A percentile compares a stretch with the other conserved stretches of the same genome.
Conservation (phyloP, 1,140 invertebrate genomes). For the Drosophila tropicalis region DNA sequence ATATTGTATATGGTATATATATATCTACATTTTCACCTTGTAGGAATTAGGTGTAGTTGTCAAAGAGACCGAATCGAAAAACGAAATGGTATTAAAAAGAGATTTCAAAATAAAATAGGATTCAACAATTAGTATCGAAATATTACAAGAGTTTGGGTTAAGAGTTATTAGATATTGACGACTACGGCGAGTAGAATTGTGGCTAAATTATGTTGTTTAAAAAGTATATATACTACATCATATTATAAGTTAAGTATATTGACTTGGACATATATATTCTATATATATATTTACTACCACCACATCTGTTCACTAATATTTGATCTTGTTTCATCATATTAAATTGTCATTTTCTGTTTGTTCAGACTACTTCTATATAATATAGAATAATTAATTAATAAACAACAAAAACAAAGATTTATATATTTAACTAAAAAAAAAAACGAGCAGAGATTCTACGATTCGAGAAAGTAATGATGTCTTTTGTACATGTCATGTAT, state of each 20-base stretch:
- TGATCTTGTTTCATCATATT: conserved; percentile 37
- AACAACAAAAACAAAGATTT: not conserved
- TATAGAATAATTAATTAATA: conserved; percentile 6
- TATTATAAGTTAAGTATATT: conserved; percentile 51
- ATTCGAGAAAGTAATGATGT: conserved; percentile 75
- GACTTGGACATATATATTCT: conserved; percentile 39
- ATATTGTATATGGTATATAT: conserved; percentile 7
- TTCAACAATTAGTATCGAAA: conserved; percentile 13
- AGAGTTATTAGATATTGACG: conserved; percentile 32
- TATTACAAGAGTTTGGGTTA: conserved; percentile 19
- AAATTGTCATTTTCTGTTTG: conserved; percentile 24
- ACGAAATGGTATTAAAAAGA: conserved; percentile 32
- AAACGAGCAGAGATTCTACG: conserved; percentile 49
- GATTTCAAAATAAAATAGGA: conserved; percentile 20
- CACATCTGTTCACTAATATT: conserved; percentile 58
- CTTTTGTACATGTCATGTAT: conserved; percentile 64
- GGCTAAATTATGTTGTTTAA: conserved; percentile 62
- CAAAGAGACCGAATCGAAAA: conserved; percentile 51
- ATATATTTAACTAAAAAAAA: not conserved
- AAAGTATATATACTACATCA: conserved; percentile 58
- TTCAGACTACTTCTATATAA: conserved; percentile 31
- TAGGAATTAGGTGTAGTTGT: conserved; percentile 71
- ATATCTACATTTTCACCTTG: conserved; percentile 75
- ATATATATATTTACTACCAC: conserved; percentile 53
- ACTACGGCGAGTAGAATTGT: conserved; percentile 43